A percentile compares a stretch with the other conserved stretches of the same genome.
Conservation (phyloP, 2,113 vertebrate genomes). For the Nothocercus nigrocapillus region DNA sequence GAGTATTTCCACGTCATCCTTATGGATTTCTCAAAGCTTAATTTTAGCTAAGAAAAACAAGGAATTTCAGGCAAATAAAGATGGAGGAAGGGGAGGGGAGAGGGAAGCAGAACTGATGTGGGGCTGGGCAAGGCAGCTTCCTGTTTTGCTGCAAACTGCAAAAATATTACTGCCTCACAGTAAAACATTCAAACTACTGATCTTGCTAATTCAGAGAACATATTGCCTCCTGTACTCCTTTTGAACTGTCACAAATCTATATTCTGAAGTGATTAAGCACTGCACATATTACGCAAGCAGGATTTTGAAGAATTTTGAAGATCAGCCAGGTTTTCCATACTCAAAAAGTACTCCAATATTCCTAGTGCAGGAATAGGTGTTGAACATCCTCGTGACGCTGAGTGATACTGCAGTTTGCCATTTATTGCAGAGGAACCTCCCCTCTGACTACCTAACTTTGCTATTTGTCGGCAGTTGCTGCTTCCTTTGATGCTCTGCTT, state of each 20-base stretch:
- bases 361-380: fast-evolving
- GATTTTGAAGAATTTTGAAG: neutral
- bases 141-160: neutral
- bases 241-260: neutral
- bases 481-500: neutral
- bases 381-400: neutral
- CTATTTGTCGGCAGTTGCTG: neutral
- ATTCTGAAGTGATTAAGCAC: neutral
- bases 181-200: neutral
- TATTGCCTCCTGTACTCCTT: neutral
- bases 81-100: fast-evolving
- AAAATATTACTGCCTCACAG: neutral
- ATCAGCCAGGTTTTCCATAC: neutral
- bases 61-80: neutral
- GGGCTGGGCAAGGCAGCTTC: neutral
- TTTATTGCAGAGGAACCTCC: neutral
- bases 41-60: neutral
- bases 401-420: neutral
- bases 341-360: neutral
- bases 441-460: neutral
- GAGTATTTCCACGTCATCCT: neutral
- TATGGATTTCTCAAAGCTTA: neutral
- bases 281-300: fast-evolving
- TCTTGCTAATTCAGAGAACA: neutral
- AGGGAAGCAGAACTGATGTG: neutral